Evolutionary conservation across 1,140 invertebrate genomes (phyloP).

Genomic region (Hylaeus volcanicus): DNA sequence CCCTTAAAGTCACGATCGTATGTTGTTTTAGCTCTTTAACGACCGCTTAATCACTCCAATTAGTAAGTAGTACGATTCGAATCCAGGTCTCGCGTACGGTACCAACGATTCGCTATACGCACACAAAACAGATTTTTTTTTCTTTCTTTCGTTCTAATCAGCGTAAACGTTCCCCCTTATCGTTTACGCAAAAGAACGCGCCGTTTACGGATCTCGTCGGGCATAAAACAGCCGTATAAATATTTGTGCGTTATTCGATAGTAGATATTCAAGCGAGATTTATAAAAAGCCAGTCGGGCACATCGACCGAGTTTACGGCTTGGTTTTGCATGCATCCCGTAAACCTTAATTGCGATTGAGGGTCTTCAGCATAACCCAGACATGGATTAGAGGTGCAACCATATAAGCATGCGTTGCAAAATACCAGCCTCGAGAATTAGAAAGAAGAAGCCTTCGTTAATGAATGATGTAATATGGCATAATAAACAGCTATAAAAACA

Average conservation of each 20-base stretch:
- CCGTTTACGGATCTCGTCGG: background rate
- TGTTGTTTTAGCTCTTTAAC: background rate
- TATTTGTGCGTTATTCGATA: background rate
- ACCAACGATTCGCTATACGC: background rate
- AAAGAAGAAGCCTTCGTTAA: slow-evolving; percentile 10
- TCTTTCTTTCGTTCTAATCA: background rate
- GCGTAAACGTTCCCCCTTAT: slow-evolving; percentile 11
- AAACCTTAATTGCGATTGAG: slow-evolving; percentile 46
- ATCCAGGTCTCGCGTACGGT: background rate
- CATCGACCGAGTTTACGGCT: background rate
- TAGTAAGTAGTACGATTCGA: background rate
- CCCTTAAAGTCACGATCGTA: background rate
- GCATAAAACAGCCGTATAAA: background rate
- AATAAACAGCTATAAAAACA: background rate
- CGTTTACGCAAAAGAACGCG: background rate
- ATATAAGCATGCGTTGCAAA: slow-evolving; percentile 36
- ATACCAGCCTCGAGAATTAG: background rate
- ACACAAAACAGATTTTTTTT: background rate
- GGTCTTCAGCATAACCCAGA: slow-evolving; percentile 36
- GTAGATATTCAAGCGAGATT: background rate
- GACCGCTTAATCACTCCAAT: background rate
- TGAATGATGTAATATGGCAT: background rate
- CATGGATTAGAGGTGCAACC: slow-evolving; percentile 50
- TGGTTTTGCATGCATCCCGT: slow-evolving; percentile 9
- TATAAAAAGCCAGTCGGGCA: background rate